Evolutionary conservation across 2,888 invertebrate genomes (phyloP).

Genomic region (Steinernema scapterisci): DNA sequence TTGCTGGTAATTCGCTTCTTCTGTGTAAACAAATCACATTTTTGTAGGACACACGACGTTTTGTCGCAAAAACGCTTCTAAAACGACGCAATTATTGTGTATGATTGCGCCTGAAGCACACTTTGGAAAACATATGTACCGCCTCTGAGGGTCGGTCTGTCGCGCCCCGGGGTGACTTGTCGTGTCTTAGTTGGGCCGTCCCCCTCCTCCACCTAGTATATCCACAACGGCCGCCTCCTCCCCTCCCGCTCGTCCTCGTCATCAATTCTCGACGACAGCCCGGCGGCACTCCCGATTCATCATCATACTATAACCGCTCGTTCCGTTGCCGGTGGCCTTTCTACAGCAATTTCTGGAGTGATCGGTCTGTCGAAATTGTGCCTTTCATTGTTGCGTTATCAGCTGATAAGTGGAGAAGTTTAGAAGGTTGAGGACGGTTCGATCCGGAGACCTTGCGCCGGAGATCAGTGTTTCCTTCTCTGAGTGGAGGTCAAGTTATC

Average conservation of each 20-base stretch:
- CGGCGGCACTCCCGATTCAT: conserved; percentile 28
- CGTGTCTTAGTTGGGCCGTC: not conserved
- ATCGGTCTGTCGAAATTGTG: not conserved
- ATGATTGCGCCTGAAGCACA: conserved; percentile 30
- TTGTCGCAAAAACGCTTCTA: conserved; percentile 9
- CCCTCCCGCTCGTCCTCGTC: not conserved
- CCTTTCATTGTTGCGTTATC: too few species aligned
- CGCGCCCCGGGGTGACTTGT: not conserved
- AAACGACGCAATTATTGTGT: conserved; percentile 31
- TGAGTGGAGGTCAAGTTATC: not conserved
- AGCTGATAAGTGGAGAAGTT: too few species aligned
- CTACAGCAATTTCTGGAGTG: not conserved
- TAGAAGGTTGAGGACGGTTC: too few species aligned
- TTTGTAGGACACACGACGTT: conserved; percentile 30
- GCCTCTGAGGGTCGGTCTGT: not conserved
- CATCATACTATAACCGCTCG: conserved; percentile 31
- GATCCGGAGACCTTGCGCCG: not conserved
- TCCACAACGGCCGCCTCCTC: not conserved
- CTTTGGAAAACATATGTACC: conserved; percentile 30
- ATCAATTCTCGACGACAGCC: conserved; percentile 26
- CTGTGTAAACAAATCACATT: conserved; percentile 30
- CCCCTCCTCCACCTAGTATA: not conserved
- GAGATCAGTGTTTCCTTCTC: not conserved
- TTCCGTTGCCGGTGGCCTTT: not conserved
- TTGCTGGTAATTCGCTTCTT: too few species aligned